These are phyloP conservation scores for Neostethus bicornis DNA, from an alignment of 2,797 vertebrate species.

Conservation along the genomic window DNA sequence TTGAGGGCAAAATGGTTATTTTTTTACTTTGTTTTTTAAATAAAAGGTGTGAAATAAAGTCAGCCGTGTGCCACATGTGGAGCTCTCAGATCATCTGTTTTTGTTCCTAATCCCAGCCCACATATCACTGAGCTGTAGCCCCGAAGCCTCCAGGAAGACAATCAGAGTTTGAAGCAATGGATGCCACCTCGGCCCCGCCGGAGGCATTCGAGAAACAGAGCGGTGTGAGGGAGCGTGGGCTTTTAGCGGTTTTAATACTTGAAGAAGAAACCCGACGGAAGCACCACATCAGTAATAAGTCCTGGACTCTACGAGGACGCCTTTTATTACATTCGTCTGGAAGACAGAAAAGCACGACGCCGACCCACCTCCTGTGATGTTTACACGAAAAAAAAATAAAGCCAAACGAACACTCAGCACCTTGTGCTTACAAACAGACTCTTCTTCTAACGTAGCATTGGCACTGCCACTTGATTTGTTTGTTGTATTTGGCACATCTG, in stretches of 20 bases:
- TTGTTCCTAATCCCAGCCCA: constrained; percentile 1
- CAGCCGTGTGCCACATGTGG: neutral
- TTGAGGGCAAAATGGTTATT: no score
- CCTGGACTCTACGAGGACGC: neutral
- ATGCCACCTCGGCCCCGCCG: neutral
- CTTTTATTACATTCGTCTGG: no score
- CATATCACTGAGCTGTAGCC: constrained; percentile 5
- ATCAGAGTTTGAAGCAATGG: neutral
- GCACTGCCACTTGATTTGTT: neutral
- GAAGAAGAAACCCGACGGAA: neutral
- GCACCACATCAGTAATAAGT: no score
- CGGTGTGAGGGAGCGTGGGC: no score
- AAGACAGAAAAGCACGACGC: neutral
- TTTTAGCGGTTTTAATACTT: no score
- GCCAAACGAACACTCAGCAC: neutral
- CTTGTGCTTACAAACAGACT: neutral
- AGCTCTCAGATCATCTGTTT: constrained; percentile 2
- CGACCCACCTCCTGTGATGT: neutral
- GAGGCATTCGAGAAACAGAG: neutral
- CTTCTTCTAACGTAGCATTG: no score
- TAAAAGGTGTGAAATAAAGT: neutral
- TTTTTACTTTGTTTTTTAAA: no score
- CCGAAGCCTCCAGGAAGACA: neutral
- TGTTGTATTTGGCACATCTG: neutral
- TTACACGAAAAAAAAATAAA: neutral